These are phyloP conservation scores for Gandaritis pyraliata DNA, from an alignment of 2,888 invertebrate genomes.

Conservation along the genomic window DNA sequence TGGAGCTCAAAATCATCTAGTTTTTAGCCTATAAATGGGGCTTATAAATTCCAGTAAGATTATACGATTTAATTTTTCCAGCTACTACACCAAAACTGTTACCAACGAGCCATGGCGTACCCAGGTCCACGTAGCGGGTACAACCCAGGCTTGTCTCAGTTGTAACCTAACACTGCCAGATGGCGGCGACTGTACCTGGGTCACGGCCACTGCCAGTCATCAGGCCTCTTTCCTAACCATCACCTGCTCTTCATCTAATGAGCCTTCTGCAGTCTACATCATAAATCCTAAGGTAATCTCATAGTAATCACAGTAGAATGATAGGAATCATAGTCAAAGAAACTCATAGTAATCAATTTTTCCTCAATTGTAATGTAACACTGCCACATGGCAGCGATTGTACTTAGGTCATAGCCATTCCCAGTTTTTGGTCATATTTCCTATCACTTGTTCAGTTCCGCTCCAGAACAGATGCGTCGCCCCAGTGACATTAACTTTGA, in stretches of 20 bases:
- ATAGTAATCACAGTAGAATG: not conserved
- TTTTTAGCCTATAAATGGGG: no score
- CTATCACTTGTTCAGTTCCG: slow-evolving; percentile 86
- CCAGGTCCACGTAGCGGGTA: slow-evolving; percentile 87
- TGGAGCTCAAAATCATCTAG: no score
- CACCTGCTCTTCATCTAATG: slow-evolving; percentile 89
- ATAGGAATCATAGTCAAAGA: no score
- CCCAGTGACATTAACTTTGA: no score
- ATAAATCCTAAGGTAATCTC: slow-evolving; percentile 21
- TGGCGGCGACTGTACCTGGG: slow-evolving; percentile 85
- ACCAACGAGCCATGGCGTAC: slow-evolving; percentile 86
- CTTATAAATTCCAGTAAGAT: no score
- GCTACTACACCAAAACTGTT: slow-evolving; percentile 90
- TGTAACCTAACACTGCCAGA: slow-evolving; percentile 78
- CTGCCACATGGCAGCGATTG: slow-evolving; percentile 86
- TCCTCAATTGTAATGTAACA: slow-evolving; percentile 53
- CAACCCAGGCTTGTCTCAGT: slow-evolving; percentile 49
- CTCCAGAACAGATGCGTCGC: no score
- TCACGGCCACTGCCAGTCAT: slow-evolving; percentile 85
- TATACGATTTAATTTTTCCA: slow-evolving; percentile 53
- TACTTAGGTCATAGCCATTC: slow-evolving; percentile 84
- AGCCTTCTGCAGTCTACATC: slow-evolving; percentile 84
- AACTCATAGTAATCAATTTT: no score
- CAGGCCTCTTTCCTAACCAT: slow-evolving; percentile 87
- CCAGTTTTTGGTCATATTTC: slow-evolving; percentile 86